Base-by-base conservation (phyloP, 92 coral and sea anemone genomes). In the Actinernus sp. region DNA sequence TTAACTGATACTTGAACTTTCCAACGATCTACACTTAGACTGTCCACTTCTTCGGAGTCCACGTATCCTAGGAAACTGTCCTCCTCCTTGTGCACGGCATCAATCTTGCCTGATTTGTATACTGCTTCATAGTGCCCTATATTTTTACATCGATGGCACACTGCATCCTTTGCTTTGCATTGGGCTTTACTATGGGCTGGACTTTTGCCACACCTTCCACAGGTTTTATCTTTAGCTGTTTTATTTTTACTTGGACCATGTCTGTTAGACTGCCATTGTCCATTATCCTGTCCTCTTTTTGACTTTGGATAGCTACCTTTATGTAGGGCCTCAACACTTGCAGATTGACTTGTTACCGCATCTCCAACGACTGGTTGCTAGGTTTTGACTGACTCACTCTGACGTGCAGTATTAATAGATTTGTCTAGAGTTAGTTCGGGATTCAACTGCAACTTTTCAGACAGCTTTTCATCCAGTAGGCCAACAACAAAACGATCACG, bases 341-440 rank as follows among this genome's bases (percentile, higher is more conserved):
- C n/a, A n/a, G n/a, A n/a, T n/a, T n/a, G n/a, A n/a, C n/a, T n/a
- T n/a, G n/a, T n/a, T n/a, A n/a, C n/a, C n/a, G 61, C n/a, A n/a
- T n/a, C n/a, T n/a, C n/a, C n/a, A n/a, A n/a, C n/a, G n/a, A 81
- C 31, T 25, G 41, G 4, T 49, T 81, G 88, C 40, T 81, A 76
- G 3, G 44, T 65, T 27, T 81, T 81, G 26, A 64, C 83, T 17
- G 64, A 44, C 21, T 82, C 77, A 40, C 65, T 43, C 55, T 65
- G 78, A 53, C 73, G 31, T 4, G 76, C 66, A 19, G 26, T 46
- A 19, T 31, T 68, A 16, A 63, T 17, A 0, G 73, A 64, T 79
- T 74, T 82, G 23, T 82, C 83, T 40, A 82, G 45, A n/a, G 89
- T 82, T 20, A 74, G 78, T 29, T 65, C 64, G 17, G 84, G 36